Percentiles rank a stretch among this genome's conserved stretches.
Evolutionary conservation across 1,140 invertebrate species (phyloP).

Genomic region (Pollicipes pollicipes): DNA sequence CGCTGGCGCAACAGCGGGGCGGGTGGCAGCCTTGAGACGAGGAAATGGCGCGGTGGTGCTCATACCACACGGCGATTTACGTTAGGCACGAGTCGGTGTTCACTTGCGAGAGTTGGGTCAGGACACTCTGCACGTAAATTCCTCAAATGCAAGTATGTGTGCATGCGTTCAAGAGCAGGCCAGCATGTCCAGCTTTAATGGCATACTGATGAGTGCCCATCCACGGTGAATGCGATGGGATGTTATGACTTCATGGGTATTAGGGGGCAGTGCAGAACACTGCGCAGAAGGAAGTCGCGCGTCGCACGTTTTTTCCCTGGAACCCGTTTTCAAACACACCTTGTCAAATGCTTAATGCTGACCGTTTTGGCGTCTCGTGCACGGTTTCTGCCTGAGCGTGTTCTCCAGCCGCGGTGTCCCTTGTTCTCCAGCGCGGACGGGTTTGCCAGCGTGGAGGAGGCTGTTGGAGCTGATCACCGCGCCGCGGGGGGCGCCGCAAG

Average conservation of each 20-base stretch:
- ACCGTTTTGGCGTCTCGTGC: too few species aligned
- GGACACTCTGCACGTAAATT: constrained; percentile 6
- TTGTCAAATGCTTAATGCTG: too few species aligned
- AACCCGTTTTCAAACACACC: not conserved
- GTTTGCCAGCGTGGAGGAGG: constrained; percentile 24
- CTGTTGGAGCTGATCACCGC: constrained; percentile 25
- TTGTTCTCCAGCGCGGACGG: constrained; percentile 25
- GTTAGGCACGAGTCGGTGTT: constrained; percentile 7
- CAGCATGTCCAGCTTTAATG: too few species aligned
- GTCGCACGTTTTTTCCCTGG: not conserved
- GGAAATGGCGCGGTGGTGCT: too few species aligned
- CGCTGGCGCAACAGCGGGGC: not conserved
- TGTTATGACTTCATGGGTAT: too few species aligned
- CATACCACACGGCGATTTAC: not conserved
- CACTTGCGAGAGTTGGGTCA: constrained; percentile 4
- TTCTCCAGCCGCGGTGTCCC: constrained; percentile 10
- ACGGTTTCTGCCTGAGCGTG: not conserved
- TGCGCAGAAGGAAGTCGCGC: too few species aligned
- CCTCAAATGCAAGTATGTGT: not conserved
- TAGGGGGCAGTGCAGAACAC: too few species aligned
- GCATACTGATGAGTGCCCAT: too few species aligned
- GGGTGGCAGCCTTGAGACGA: too few species aligned
- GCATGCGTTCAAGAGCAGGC: not conserved
- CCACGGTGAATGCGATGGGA: too few species aligned
- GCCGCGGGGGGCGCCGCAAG: too few species aligned